Evolutionary conservation across 2,797 vertebrate genomes (phyloP).

Genomic region (Pangasius larnaudii): DNA sequence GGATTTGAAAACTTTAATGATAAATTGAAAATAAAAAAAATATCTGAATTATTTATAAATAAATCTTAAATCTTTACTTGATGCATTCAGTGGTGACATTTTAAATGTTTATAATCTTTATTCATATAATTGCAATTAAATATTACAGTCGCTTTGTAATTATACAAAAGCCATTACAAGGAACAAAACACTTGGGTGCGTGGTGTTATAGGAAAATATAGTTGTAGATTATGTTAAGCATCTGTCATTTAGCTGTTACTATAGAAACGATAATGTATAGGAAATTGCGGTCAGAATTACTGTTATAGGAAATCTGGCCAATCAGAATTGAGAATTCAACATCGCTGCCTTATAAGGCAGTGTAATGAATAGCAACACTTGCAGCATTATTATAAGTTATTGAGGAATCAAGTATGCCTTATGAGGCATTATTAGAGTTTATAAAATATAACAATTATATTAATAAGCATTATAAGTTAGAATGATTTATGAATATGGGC

Average conservation of each 20-base stretch:
- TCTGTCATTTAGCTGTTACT: neutral
- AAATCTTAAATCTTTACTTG: neutral
- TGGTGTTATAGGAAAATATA: neutral
- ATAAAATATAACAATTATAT: neutral
- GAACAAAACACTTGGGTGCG: neutral
- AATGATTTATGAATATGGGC: neutral
- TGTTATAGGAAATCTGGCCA: neutral
- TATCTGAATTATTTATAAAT: neutral
- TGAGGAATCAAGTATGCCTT: neutral
- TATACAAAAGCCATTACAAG: neutral
- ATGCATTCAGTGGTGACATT: neutral
- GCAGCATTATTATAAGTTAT: neutral
- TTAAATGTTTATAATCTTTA: neutral
- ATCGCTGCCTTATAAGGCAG: neutral
- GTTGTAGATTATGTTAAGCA: neutral
- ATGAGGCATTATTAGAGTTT: neutral
- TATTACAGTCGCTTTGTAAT: neutral
- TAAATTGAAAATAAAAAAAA: too few relatives aligned
- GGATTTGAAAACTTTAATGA: neutral
- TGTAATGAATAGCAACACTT: neutral
- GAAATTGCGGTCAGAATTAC: neutral
- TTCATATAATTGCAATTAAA: neutral
- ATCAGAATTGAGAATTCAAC: neutral
- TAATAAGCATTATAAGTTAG: neutral
- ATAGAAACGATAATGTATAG: neutral